Evolutionary conservation across 2,888 invertebrate species (phyloP).

Genomic region (Lepidocyrtinus sp.): DNA sequence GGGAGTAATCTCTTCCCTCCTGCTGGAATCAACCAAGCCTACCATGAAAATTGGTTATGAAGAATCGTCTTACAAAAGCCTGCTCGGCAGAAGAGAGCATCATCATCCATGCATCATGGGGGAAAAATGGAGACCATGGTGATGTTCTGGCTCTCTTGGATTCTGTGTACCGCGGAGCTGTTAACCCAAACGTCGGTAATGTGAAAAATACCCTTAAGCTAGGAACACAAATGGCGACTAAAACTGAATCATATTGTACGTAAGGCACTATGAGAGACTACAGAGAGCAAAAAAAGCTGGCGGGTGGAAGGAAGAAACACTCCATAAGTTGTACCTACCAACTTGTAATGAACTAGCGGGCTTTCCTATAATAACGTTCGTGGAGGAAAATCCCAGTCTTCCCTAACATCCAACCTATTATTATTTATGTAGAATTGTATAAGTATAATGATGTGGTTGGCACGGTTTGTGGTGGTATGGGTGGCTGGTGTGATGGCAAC

Average conservation of each 20-base stretch:
- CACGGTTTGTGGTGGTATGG: background rate
- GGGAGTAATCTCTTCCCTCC: conserved; percentile 60
- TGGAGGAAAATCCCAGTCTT: background rate
- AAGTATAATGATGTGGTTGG: background rate
- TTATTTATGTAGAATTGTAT: background rate
- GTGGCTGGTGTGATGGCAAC: background rate
- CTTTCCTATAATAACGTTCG: conserved; percentile 5
- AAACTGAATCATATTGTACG: too few species aligned
- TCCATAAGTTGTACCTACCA: background rate
- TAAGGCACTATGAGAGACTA: too few species aligned
- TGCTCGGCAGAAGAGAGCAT: background rate
- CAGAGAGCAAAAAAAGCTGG: conserved; percentile 13
- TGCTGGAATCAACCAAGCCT: conserved; percentile 54
- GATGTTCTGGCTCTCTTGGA: too few species aligned
- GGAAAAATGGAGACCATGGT: too few species aligned
- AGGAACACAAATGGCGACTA: too few species aligned
- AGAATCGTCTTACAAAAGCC: conserved; percentile 27
- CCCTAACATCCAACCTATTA: background rate
- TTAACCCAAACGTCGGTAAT: too few species aligned
- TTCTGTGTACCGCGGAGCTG: too few species aligned
- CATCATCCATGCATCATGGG: conserved; percentile 44
- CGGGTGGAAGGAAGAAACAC: conserved; percentile 15
- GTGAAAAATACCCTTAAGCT: too few species aligned
- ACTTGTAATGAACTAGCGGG: background rate
- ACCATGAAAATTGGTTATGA: conserved; percentile 59